phyloP scores from a whole-genome alignment of 2,888 invertebrate genomes.

The Pediacus dermestoides region DNA sequence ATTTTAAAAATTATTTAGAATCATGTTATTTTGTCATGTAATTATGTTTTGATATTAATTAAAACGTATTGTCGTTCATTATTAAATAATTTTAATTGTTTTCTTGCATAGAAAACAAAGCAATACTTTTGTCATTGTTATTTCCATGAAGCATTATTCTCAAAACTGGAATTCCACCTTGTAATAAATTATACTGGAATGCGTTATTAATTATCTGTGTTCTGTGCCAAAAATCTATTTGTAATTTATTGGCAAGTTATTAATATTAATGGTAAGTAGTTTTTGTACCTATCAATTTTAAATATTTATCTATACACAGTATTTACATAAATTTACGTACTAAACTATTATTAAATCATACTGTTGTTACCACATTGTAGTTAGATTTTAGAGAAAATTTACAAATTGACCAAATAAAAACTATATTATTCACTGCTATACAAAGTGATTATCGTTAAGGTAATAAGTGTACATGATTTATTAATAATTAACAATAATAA shows the following conservation, averaged over 20 bases:
- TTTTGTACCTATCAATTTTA: conserved; percentile 25
- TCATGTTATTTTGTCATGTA: too few relatives aligned
- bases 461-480: too few relatives aligned
- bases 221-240: conserved; percentile 22
- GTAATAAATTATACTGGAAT: too few relatives aligned
- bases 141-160: too few relatives aligned
- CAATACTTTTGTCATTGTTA: too few relatives aligned
- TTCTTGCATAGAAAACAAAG: background rate
- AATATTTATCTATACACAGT: conserved; percentile 28
- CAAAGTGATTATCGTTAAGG: too few relatives aligned
- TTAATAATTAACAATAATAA: too few relatives aligned
- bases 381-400: conserved; percentile 35
- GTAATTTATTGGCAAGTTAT: conserved; percentile 6
- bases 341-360: too few relatives aligned
- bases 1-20: too few relatives aligned
- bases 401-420: conserved; percentile 35
- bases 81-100: background rate
- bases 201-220: conserved; percentile 20
- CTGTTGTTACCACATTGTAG: conserved; percentile 31
- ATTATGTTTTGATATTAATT: too few relatives aligned
- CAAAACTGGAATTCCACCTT: too few relatives aligned
- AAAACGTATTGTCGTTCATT: conserved; percentile 9
- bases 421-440: conserved; percentile 5
- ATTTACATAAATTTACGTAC: conserved; percentile 23
- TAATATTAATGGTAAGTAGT: conserved; percentile 15